These are phyloP conservation scores for Apamea anceps DNA, from an alignment of 2,888 invertebrate species.

Conservation along the genomic window DNA sequence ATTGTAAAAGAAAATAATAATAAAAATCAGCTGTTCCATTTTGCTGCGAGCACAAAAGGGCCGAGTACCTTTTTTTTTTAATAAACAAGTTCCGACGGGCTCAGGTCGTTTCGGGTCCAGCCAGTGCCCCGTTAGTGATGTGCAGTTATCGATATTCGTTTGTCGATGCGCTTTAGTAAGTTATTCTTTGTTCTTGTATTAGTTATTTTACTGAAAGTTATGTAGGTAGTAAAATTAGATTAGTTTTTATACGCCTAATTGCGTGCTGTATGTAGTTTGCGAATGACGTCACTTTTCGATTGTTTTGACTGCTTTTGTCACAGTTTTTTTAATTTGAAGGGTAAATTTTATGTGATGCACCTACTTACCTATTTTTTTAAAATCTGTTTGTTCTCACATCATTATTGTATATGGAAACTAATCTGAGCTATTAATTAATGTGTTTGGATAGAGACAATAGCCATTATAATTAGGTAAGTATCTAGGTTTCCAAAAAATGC, in stretches of 20 bases:
- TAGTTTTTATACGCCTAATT: slow-evolving; percentile 17
- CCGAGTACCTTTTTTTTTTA: slow-evolving; percentile 47
- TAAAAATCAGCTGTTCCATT: slow-evolving; percentile 64
- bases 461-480: not conserved
- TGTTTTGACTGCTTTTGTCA: slow-evolving; percentile 15
- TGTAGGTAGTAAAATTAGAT: slow-evolving; percentile 27
- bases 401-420: not conserved
- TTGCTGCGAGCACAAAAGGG: slow-evolving; percentile 45
- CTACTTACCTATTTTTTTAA: not conserved
- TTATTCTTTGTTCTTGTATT: slow-evolving; percentile 47
- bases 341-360: not conserved
- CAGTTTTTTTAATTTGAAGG: slow-evolving; percentile 2
- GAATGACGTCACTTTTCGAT: slow-evolving; percentile 18
- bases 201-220: slow-evolving; percentile 18
- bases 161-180: slow-evolving; percentile 45
- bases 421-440: not conserved
- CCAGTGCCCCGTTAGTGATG: slow-evolving; percentile 63
- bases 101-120: slow-evolving; percentile 57
- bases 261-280: slow-evolving; percentile 9
- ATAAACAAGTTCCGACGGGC: slow-evolving; percentile 52
- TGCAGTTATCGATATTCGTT: slow-evolving; percentile 56
- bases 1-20: slow-evolving; percentile 42
- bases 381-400: not conserved
- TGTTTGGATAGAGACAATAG: not conserved
- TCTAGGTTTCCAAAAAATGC: not conserved